phyloP scores from a whole-genome alignment of 2,113 vertebrate species.

The Ceyx melanurus region DNA sequence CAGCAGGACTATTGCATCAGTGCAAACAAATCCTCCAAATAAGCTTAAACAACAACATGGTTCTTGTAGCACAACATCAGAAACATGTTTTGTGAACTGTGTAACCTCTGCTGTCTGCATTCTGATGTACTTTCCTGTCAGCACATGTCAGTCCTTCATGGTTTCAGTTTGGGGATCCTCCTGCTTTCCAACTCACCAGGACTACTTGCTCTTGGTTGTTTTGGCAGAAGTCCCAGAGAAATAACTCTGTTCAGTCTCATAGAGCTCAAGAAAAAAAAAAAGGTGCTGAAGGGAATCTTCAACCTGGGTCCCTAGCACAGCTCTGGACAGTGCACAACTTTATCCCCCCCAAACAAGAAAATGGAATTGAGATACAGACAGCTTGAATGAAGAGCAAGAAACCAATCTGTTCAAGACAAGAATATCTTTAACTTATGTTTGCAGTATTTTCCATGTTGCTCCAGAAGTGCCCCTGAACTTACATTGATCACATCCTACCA shows the following conservation, averaged over 20 bases:
- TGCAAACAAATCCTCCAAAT: neutral
- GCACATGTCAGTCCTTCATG: neutral
- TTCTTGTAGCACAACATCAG: neutral
- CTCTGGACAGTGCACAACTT: fast-evolving
- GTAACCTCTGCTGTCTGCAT: neutral
- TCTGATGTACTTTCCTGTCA: neutral
- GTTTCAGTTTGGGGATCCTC: conserved; percentile 4
- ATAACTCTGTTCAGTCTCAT: neutral
- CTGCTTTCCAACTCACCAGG: neutral
- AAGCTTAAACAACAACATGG: neutral
- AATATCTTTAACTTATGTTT: neutral
- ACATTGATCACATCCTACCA: neutral
- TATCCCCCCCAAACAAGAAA: neutral
- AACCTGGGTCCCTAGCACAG: neutral
- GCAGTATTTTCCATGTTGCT: neutral
- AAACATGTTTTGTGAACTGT: neutral
- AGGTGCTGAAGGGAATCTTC: neutral
- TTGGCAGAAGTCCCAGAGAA: neutral
- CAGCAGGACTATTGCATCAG: neutral
- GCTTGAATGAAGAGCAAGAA: neutral
- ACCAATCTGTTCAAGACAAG: neutral
- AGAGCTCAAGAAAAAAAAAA: conserved; percentile 13
- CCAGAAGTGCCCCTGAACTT: neutral
- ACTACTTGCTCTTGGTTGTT: neutral
- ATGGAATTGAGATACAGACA: neutral